phyloP scores from a whole-genome alignment of 2,888 invertebrate species.

The Lutraria lutraria region DNA sequence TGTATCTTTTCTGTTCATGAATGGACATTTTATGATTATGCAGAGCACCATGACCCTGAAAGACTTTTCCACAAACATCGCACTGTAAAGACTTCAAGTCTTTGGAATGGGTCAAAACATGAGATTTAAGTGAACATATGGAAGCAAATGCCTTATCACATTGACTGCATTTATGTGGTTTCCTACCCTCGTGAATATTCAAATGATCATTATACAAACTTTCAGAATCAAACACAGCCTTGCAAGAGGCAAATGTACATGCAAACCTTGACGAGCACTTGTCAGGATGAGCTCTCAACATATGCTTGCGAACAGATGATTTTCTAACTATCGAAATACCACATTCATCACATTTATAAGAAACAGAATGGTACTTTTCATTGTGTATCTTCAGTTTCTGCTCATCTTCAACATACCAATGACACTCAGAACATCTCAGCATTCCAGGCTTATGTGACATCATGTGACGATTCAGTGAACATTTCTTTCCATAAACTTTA shows the following conservation, averaged over 20 bases:
- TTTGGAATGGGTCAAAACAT: background rate
- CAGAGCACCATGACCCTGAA: constrained; percentile 20
- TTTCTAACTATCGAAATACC: constrained; percentile 2
- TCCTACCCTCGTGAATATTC: constrained; percentile 29
- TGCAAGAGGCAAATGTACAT: constrained; percentile 29
- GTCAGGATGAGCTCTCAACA: constrained; percentile 36
- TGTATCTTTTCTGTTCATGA: constrained; percentile 33
- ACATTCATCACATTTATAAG: constrained; percentile 14
- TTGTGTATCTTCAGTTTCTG: constrained; percentile 11
- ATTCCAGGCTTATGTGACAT: constrained; percentile 36
- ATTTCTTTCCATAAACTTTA: constrained; percentile 26
- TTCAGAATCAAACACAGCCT: constrained; percentile 23
- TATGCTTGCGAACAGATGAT: constrained; percentile 35
- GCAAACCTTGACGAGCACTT: constrained; percentile 12
- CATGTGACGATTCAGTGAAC: constrained; percentile 24
- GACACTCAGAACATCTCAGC: constrained; percentile 18
- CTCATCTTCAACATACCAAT: constrained; percentile 22
- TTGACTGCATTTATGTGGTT: constrained; percentile 22
- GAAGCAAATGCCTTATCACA: constrained; percentile 33
- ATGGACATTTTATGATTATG: constrained; percentile 37
- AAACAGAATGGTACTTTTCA: constrained; percentile 20
- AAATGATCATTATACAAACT: constrained; percentile 31
- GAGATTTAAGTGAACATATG: background rate
- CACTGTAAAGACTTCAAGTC: constrained; percentile 18
- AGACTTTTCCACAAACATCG: constrained; percentile 38